Conservation (phyloP, 2,888 invertebrate species). For the Anodontia alba region DNA sequence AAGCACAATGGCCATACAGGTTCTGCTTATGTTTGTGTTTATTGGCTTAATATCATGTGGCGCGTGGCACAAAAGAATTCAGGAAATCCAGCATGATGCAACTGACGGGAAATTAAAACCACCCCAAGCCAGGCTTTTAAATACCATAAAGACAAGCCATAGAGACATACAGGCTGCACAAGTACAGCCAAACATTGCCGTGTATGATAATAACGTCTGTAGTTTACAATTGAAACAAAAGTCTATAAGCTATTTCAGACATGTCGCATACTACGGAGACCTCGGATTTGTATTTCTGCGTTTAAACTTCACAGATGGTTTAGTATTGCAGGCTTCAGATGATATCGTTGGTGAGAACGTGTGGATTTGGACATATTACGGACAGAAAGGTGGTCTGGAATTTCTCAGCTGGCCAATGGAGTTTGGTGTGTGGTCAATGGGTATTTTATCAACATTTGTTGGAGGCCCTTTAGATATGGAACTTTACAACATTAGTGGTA, state of each 20-base stretch:
- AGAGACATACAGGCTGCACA: neutral
- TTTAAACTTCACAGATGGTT: slow-evolving; percentile 1
- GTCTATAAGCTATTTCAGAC: slow-evolving; percentile 32
- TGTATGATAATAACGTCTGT: neutral
- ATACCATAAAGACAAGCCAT: too few relatives aligned
- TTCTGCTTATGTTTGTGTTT: too few relatives aligned
- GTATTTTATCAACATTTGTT: slow-evolving; percentile 23
- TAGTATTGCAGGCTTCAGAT: neutral
- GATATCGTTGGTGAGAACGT: slow-evolving; percentile 25
- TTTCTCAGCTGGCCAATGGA: slow-evolving; percentile 62
- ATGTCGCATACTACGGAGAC: slow-evolving; percentile 26
- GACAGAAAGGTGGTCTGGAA: slow-evolving; percentile 45
- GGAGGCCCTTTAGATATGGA: neutral
- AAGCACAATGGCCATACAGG: too few relatives aligned
- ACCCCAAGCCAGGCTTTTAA: too few relatives aligned
- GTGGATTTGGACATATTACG: slow-evolving; percentile 63
- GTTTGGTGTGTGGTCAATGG: slow-evolving; percentile 62
- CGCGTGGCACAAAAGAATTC: too few relatives aligned
- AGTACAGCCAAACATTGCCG: neutral
- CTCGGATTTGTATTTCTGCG: slow-evolving; percentile 42
- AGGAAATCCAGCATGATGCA: too few relatives aligned
- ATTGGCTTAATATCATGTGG: too few relatives aligned
- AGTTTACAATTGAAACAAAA: neutral
- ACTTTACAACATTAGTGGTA: slow-evolving; percentile 10
- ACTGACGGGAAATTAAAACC: too few relatives aligned